Conservation (phyloP, 2,113 vertebrate species). For the Boulengeromyrus knoepffleri region DNA sequence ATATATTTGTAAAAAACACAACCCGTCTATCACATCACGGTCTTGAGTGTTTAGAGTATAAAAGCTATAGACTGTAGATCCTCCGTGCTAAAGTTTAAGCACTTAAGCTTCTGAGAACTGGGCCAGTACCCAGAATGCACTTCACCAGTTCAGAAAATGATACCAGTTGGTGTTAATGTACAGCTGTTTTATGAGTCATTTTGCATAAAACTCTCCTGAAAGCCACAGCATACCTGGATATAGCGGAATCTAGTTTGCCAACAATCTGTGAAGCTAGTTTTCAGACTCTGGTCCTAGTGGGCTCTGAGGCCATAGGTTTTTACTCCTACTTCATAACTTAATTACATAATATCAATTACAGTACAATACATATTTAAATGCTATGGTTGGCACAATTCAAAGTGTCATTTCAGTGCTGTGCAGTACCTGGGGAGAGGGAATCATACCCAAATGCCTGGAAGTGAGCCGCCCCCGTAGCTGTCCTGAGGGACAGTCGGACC, state of each 20-base stretch:
- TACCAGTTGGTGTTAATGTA: background rate
- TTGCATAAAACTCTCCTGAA: background rate
- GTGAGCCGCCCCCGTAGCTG: background rate
- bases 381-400: background rate
- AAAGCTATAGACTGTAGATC: background rate
- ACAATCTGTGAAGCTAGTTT: background rate
- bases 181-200: background rate
- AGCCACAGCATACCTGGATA: background rate
- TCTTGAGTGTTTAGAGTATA: background rate
- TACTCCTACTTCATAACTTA: background rate
- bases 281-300: background rate
- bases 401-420: background rate
- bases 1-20: background rate
- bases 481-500: no score
- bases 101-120: background rate
- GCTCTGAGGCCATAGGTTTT: background rate
- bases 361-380: background rate
- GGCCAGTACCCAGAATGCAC: background rate
- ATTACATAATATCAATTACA: background rate
- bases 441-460: background rate
- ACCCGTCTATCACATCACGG: background rate
- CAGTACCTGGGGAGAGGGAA: background rate
- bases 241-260: background rate
- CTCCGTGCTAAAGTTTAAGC: background rate
- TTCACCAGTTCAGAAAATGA: background rate